Percentiles rank a stretch among this genome's conserved stretches.
Conservation (phyloP, 2,888 invertebrate species). For the Ophion ellenae region DNA sequence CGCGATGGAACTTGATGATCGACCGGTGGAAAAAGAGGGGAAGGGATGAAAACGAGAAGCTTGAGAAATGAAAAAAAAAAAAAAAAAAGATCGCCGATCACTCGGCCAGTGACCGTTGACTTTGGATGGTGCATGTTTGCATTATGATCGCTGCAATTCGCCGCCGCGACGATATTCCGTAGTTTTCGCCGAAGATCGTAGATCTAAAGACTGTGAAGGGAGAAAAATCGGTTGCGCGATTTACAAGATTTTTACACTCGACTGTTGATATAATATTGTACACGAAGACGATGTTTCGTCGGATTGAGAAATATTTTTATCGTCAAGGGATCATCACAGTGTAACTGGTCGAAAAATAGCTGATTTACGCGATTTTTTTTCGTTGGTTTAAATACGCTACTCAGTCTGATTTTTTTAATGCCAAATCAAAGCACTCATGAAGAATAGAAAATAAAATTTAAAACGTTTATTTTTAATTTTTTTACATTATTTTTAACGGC, state of each 20-base stretch:
- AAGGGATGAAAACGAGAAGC: background rate
- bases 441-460: too few species aligned
- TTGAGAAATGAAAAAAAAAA: background rate
- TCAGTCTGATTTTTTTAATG: too few species aligned
- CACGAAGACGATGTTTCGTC: background rate
- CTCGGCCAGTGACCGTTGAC: constrained; percentile 18
- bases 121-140: constrained; percentile 10
- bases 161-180: background rate
- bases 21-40: background rate
- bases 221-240: background rate
- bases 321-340: background rate
- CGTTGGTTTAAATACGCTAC: too few species aligned
- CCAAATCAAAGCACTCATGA: too few species aligned
- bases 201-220: constrained; percentile 1
- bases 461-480: too few species aligned
- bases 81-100: constrained; percentile 19
- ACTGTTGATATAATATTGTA: constrained; percentile 1
- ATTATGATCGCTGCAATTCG: background rate
- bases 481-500: too few species aligned
- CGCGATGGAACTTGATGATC: constrained; percentile 33
- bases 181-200: constrained; percentile 10
- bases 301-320: background rate
- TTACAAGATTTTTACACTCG: constrained; percentile 13
- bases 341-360: too few species aligned
- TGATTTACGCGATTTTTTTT: too few species aligned